Conservation (phyloP, 2,888 invertebrate species). For the Rhopalosiphum nymphaeae region DNA sequence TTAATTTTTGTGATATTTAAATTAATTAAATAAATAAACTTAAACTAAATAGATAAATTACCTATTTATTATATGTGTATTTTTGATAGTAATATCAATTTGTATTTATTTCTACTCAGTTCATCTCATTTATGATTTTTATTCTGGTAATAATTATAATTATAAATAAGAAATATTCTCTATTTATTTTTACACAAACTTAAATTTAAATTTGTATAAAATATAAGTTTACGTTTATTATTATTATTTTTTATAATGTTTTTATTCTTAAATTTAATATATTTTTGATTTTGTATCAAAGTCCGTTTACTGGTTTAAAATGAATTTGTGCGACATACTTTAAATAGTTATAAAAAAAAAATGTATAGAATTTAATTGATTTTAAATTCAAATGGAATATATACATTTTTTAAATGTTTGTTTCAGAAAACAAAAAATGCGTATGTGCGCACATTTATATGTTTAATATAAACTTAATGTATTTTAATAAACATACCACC, state of each 20-base stretch:
- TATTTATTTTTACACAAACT: background rate
- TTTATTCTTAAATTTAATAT: background rate
- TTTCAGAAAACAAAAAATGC: background rate
- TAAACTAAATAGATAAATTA: background rate
- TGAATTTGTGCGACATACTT: background rate
- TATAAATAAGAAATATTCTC: background rate
- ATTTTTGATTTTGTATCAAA: background rate
- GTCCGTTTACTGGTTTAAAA: background rate
- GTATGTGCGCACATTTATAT: too few relatives aligned
- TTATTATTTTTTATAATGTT: background rate
- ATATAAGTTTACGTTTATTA: background rate
- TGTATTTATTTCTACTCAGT: background rate
- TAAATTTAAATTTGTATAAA: background rate
- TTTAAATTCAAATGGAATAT: background rate
- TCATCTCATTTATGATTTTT: background rate
- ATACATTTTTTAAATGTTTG: background rate
- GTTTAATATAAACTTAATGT: background rate
- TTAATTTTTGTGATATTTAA: background rate
- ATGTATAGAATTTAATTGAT: background rate
- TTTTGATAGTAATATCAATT: background rate
- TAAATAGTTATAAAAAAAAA: background rate
- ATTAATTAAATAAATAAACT: background rate
- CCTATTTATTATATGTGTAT: background rate
- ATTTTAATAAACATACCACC: slow-evolving; percentile 49
- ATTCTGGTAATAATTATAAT: background rate